These are phyloP conservation scores for Tipula vernalis DNA, from an alignment of 2,888 invertebrate species.

Conservation along the genomic window DNA sequence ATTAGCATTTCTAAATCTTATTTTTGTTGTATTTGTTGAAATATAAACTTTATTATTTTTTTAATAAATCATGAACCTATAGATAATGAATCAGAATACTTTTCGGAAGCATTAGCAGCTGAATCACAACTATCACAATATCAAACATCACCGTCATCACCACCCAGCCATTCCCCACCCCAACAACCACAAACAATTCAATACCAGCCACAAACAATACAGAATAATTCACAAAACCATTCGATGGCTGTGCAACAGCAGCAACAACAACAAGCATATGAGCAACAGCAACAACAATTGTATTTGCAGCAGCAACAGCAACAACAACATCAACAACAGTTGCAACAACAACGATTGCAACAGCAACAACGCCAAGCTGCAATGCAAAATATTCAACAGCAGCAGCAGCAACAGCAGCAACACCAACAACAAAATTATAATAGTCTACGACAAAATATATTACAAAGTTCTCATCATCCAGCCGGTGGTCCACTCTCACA, in stretches of 20 bases:
- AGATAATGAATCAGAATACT: constrained; percentile 35
- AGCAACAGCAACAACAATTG: constrained; percentile 20
- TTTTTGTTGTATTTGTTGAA: neutral
- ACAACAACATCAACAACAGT: constrained; percentile 11
- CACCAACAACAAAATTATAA: constrained; percentile 25
- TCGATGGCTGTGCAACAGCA: constrained; percentile 18
- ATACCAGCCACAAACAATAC: constrained; percentile 9
- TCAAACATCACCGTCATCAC: constrained; percentile 20
- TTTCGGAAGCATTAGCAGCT: constrained; percentile 37
- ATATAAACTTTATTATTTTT: neutral
- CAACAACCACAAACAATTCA: constrained; percentile 12
- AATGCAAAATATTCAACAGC: constrained; percentile 23
- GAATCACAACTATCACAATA: constrained; percentile 36
- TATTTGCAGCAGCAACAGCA: constrained; percentile 19
- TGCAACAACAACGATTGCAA: constrained; percentile 19
- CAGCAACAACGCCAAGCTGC: constrained; percentile 20
- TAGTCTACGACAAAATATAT: constrained; percentile 31
- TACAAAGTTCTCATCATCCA: constrained; percentile 34
- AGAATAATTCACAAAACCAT: constrained; percentile 20
- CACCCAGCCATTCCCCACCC: constrained; percentile 6
- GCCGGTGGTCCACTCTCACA: constrained; percentile 21
- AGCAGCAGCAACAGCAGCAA: constrained; percentile 33
- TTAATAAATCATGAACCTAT: neutral
- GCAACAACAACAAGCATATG: constrained; percentile 20
- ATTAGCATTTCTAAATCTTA: neutral